phyloP scores from a whole-genome alignment of 2,113 vertebrate genomes.

The Neofelis nebulosa region DNA sequence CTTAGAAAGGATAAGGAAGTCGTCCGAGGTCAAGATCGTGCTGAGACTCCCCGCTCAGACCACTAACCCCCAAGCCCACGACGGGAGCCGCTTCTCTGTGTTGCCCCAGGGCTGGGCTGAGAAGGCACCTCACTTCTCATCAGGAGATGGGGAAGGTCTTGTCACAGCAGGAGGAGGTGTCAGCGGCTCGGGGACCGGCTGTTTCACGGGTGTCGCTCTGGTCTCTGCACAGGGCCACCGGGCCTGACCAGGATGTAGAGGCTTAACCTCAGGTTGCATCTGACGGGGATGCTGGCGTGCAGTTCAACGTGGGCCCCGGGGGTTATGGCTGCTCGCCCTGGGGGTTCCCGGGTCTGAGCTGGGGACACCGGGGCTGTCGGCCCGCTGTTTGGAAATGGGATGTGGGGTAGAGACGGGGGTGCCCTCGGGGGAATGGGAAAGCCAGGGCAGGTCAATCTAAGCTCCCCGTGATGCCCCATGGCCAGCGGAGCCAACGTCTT shows the following conservation, averaged over 20 bases:
- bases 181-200: not conserved
- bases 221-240: not conserved
- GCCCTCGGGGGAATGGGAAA: not conserved
- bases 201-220: not conserved
- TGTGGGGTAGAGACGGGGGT: not conserved
- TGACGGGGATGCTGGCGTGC: not conserved
- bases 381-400: not conserved
- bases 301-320: rapidly evolving
- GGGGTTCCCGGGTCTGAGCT: not conserved
- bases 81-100: not conserved
- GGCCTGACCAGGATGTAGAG: not conserved
- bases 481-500: not conserved
- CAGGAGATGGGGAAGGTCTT: not conserved
- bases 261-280: not conserved
- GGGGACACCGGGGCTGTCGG: not conserved
- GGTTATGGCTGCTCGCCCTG: not conserved
- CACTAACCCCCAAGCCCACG: not conserved
- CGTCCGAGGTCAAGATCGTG: not conserved
- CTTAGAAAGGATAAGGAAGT: not conserved
- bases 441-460: not conserved
- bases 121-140: rapidly evolving
- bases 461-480: not conserved
- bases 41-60: not conserved
- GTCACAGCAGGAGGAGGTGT: too few species aligned
- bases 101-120: not conserved